phyloP scores from a whole-genome alignment of 2,888 invertebrate species.

The Leucoptera coffeella region DNA sequence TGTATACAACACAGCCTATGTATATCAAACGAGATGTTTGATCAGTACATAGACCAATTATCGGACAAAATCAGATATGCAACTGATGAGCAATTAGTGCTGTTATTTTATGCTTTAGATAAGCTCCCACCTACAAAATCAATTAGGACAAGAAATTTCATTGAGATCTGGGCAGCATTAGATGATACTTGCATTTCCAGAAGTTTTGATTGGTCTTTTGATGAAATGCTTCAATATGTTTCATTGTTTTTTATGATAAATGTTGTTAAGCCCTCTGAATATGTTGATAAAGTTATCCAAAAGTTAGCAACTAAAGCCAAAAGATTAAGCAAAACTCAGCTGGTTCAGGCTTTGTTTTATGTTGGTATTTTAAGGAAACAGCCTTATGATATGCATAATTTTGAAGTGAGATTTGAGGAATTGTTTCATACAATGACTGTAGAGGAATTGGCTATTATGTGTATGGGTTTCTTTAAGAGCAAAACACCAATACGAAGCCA shows the following conservation, averaged over 20 bases:
- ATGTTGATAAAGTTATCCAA: slow-evolving; percentile 41
- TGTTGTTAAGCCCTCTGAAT: slow-evolving; percentile 50
- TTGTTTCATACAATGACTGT: slow-evolving; percentile 49
- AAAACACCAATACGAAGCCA: slow-evolving; percentile 55
- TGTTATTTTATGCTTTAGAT: slow-evolving; percentile 40
- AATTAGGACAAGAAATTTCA: slow-evolving; percentile 50
- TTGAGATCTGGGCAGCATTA: slow-evolving; percentile 60
- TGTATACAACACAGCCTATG: slow-evolving; percentile 20
- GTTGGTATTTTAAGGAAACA: slow-evolving; percentile 54
- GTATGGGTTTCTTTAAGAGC: slow-evolving; percentile 75
- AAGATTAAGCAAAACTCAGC: slow-evolving; percentile 52
- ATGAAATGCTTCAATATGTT: slow-evolving; percentile 50
- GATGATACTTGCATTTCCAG: slow-evolving; percentile 56
- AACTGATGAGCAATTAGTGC: slow-evolving; percentile 49
- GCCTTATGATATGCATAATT: slow-evolving; percentile 56
- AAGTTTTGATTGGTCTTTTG: slow-evolving; percentile 31
- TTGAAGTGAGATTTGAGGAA: slow-evolving; percentile 52
- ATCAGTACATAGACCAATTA: slow-evolving; percentile 26
- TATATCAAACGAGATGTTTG: slow-evolving; percentile 28
- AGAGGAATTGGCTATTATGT: slow-evolving; percentile 64
- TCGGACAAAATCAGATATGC: slow-evolving; percentile 49
- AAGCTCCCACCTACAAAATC: slow-evolving; percentile 46
- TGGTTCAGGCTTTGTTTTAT: slow-evolving; percentile 64
- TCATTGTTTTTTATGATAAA: slow-evolving; percentile 61
- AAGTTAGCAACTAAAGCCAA: slow-evolving; percentile 51